phyloP scores from a whole-genome alignment of 2,113 vertebrate species.

The Oenanthe oenanthe region DNA sequence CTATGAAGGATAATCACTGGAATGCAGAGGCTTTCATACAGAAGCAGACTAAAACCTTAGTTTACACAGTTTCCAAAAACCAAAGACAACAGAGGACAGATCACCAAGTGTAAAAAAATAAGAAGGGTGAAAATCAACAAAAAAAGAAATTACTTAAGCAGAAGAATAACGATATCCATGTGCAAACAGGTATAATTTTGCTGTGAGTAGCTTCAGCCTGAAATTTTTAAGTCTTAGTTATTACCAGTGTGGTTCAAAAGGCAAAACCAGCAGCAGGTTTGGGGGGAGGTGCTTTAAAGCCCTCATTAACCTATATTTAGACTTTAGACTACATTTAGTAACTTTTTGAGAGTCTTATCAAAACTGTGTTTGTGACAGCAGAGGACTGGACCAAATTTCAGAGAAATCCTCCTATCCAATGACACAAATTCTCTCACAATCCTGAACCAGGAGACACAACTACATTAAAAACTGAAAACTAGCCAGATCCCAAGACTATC shows the following conservation, averaged over 20 bases:
- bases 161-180: not conserved
- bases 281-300: not conserved
- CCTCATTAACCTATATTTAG: not conserved
- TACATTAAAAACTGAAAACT: not conserved
- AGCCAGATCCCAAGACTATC: not conserved
- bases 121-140: not conserved
- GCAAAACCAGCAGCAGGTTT: not conserved
- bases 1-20: slow-evolving; percentile 53
- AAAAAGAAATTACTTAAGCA: not conserved
- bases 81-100: not conserved
- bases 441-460: rapidly evolving
- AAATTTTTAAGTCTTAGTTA: not conserved
- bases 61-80: slow-evolving; percentile 6
- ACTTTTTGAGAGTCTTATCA: not conserved
- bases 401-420: not conserved
- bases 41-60: slow-evolving; percentile 37
- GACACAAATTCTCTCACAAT: not conserved
- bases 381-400: not conserved
- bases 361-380: not conserved
- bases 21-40: slow-evolving; percentile 16
- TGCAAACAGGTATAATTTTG: not conserved
- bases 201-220: not conserved
- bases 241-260: not conserved
- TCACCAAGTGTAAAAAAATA: not conserved
- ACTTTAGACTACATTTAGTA: not conserved